Percentiles rank a stretch among this genome's conserved stretches.
These are phyloP conservation scores for Cephus spinipes DNA, from an alignment of 2,888 invertebrate genomes.

Conservation along the genomic window DNA sequence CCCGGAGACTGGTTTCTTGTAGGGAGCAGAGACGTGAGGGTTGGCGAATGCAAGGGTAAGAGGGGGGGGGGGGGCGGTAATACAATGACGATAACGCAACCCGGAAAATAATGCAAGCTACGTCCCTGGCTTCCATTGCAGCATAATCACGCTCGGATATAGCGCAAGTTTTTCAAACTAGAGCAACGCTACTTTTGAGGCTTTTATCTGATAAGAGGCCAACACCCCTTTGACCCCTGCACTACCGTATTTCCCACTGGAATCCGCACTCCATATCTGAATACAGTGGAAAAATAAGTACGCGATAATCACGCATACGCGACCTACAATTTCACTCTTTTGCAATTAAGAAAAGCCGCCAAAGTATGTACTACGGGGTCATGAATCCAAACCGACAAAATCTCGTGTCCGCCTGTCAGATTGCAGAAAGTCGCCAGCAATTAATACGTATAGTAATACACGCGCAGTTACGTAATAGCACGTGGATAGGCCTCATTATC, in stretches of 20 bases:
- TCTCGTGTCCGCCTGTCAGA: background rate
- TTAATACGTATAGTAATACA: background rate
- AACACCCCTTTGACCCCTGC: background rate
- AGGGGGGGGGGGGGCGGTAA: background rate
- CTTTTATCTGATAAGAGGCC: conserved; percentile 42
- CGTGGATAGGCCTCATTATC: conserved; percentile 30
- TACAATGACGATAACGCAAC: background rate
- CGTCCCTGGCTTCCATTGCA: conserved; percentile 24
- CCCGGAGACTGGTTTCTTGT: background rate
- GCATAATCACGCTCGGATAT: conserved; percentile 40
- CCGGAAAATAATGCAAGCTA: conserved; percentile 24
- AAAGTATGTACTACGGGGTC: background rate
- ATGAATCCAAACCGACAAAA: background rate
- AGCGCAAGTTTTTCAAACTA: conserved; percentile 41
- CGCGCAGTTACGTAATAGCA: background rate
- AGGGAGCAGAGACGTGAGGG: background rate
- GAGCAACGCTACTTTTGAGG: conserved; percentile 48
- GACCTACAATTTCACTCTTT: background rate
- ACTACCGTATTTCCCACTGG: background rate
- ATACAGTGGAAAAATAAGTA: background rate
- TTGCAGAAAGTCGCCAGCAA: background rate
- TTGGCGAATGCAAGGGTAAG: background rate
- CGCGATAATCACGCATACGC: background rate
- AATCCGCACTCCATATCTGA: background rate
- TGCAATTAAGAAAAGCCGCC: background rate